Evolutionary conservation across 2,888 invertebrate species (phyloP), one percentile per base, ranked within the genome.

Genomic region (Eubasilissa splendida): DNA sequence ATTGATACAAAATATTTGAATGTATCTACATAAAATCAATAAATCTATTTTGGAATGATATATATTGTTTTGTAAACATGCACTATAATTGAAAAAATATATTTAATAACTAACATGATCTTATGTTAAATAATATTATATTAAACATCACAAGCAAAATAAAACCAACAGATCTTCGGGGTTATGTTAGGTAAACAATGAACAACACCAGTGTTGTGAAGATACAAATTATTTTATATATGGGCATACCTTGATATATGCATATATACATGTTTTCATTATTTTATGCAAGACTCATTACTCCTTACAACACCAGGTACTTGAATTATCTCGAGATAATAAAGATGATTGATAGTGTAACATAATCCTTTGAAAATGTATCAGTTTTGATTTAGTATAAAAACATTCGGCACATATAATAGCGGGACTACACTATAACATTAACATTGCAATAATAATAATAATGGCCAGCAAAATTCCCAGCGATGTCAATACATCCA

Each of bases 381-480:
- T 42, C 7, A 42, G 42, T 42, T 42, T 42, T 42, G 42, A 42
- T 42, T 58, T 58, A 58, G 58, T 9, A 58, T n/a, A 58, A 58
- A n/a, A 58, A 58, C 58, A 58, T 42, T 42, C 42, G 2, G 42
- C 58, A 58, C 12, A 58, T 10, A 58, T 8, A n/a, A 9, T n/a
- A 58, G 58, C 58, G n/a, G 14, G n/a, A 42, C n/a, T 75, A 75
- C 52, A 60, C 31, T 89, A 92, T 86, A 92, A 88, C 86, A 92
- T 89, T 88, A 93, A 90, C 88, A 93, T 92, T 86, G 93, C 93
- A 88, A 94, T 91, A 87, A 95, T 92, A 85, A 94, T 93, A 87
- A 94, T 90, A 86, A 95, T 91, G 87, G 95, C 95, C 88, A 95
- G 91, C 87, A 95, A 88, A 87, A 95, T 91, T 88, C 94, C 93